These are phyloP conservation scores for Cybosia mesomella DNA, from an alignment of 2,888 invertebrate species.

Conservation along the genomic window DNA sequence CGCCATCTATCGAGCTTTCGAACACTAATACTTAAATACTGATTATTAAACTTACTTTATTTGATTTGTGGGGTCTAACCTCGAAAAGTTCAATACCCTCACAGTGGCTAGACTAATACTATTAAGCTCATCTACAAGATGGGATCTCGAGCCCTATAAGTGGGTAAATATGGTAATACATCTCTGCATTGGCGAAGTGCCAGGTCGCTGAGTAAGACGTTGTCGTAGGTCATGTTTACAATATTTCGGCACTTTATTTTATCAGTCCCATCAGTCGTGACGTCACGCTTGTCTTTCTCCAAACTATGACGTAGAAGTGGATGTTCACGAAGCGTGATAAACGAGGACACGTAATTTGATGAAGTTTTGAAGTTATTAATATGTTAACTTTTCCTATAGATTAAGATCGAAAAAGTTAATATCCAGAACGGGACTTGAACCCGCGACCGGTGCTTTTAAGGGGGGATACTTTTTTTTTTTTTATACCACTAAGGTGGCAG, in stretches of 20 bases:
- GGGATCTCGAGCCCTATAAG: not conserved
- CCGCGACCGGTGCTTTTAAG: too few species aligned
- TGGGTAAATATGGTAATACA: slow-evolving; percentile 3
- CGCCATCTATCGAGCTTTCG: too few species aligned
- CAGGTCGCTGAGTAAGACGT: slow-evolving; percentile 4
- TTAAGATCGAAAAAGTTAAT: too few species aligned
- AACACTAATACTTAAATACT: too few species aligned
- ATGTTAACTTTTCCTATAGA: too few species aligned
- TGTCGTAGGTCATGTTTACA: slow-evolving; percentile 16
- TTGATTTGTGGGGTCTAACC: not conserved
- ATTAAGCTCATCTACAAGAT: slow-evolving; percentile 1
- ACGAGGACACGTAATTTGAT: not conserved
- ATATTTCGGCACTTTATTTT: not conserved
- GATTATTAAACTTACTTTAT: not conserved
- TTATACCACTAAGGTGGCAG: too few species aligned
- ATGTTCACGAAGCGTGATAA: not conserved
- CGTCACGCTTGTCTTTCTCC: not conserved
- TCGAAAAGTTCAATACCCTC: not conserved
- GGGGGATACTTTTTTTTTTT: too few species aligned
- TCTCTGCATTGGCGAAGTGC: not conserved
- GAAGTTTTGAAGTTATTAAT: too few species aligned
- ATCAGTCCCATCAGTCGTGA: not conserved
- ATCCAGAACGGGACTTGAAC: too few species aligned
- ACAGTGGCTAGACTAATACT: not conserved
- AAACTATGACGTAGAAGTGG: not conserved